Evolutionary conservation across 2,888 invertebrate species (phyloP).

Genomic region (Morinoia aosen): DNA sequence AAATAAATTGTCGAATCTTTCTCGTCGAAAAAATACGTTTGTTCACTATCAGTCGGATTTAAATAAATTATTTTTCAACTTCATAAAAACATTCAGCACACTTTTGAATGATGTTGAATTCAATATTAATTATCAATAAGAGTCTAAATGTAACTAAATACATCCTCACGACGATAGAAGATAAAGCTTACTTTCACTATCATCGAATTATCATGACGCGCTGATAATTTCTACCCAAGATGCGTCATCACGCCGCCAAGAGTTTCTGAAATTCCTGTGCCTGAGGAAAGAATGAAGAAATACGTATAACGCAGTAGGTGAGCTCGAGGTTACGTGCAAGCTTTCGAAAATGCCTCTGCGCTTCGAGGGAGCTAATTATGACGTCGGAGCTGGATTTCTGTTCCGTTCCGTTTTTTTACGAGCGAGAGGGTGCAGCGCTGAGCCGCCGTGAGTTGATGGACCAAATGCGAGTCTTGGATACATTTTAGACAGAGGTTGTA

Average conservation of each 20-base stretch:
- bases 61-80: no score
- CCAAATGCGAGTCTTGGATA: neutral
- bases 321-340: neutral
- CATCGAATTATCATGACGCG: no score
- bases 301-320: neutral
- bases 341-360: neutral
- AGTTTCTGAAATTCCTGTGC: neutral
- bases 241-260: neutral
- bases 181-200: no score
- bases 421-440: neutral
- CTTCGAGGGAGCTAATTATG: neutral
- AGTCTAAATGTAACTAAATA: no score
- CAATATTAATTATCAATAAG: no score
- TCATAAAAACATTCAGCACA: no score
- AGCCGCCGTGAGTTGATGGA: neutral
- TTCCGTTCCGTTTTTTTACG: neutral
- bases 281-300: neutral
- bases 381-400: neutral
- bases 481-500: neutral
- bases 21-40: no score
- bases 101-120: no score
- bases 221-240: neutral
- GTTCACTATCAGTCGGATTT: no score
- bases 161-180: no score
- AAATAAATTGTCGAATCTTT: no score